phyloP scores from a whole-genome alignment of 37 sponge, comb jelly and placozoan species.

The Crambe crambe region DNA sequence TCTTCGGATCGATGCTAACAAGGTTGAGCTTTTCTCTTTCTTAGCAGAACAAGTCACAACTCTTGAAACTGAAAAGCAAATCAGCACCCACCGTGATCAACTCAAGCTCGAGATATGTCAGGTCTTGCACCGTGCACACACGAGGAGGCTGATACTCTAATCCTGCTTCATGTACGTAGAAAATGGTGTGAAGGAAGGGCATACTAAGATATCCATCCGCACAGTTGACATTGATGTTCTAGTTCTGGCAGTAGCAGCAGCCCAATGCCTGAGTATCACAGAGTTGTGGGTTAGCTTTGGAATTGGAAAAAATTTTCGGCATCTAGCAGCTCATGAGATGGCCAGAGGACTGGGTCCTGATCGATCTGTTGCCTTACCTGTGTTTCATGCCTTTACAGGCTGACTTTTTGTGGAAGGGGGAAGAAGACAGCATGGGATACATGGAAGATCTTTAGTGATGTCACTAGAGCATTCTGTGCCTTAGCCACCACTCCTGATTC shows the following conservation, averaged over 20 bases:
- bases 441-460: not conserved
- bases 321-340: conserved; percentile 24
- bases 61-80: too few relatives aligned
- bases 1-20: not conserved
- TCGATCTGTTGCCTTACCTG: not conserved
- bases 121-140: too few relatives aligned
- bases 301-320: conserved; percentile 25
- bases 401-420: conserved; percentile 22
- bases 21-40: conserved; percentile 5
- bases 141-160: too few relatives aligned
- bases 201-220: conserved; percentile 18
- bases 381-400: conserved; percentile 52
- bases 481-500: not conserved
- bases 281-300: conserved; percentile 47
- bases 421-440: conserved; percentile 33
- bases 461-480: not conserved
- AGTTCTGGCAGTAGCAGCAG: conserved; percentile 23
- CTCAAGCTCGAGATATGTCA: not conserved
- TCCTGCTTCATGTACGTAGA: too few relatives aligned
- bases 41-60: not conserved
- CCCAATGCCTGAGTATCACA: not conserved
- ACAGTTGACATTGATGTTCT: conserved; percentile 35
- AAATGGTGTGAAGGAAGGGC: conserved; percentile 26
- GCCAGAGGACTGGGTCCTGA: conserved; percentile 15
- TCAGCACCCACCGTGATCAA: too few relatives aligned